Percentiles rank a stretch among this genome's conserved stretches.
Conservation (phyloP, 2,797 vertebrate species). For the Anniella stebbinsi region DNA sequence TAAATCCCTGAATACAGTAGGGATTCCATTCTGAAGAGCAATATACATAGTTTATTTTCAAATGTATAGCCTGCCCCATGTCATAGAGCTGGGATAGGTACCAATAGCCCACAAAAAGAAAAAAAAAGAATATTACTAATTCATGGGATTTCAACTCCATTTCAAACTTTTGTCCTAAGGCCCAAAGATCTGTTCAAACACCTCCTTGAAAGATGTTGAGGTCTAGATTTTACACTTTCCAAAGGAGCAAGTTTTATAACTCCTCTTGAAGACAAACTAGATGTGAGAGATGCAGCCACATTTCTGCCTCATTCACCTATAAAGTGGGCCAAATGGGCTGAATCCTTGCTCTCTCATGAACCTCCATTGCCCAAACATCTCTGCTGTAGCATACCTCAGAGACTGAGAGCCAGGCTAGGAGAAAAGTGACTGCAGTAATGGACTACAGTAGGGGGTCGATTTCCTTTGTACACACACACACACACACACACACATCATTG, state of each 20-base stretch:
- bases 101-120: background rate
- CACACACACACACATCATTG: background rate
- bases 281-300: background rate
- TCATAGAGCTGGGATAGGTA: background rate
- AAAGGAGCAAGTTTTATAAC: background rate
- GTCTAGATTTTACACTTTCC: background rate
- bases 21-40: conserved; percentile 2
- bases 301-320: background rate
- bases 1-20: background rate
- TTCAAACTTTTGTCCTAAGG: background rate
- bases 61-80: background rate
- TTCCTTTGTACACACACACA: background rate
- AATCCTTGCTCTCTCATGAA: background rate
- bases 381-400: background rate
- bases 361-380: background rate
- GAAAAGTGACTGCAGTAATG: background rate
- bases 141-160: background rate
- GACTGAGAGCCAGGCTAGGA: background rate
- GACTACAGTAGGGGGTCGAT: background rate
- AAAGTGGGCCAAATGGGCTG: background rate
- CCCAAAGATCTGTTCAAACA: background rate
- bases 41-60: background rate
- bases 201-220: background rate
- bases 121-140: background rate
- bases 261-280: background rate